phyloP scores from a whole-genome alignment of 92 coral and sea anemone genomes.

The Phenganax subtilis region DNA sequence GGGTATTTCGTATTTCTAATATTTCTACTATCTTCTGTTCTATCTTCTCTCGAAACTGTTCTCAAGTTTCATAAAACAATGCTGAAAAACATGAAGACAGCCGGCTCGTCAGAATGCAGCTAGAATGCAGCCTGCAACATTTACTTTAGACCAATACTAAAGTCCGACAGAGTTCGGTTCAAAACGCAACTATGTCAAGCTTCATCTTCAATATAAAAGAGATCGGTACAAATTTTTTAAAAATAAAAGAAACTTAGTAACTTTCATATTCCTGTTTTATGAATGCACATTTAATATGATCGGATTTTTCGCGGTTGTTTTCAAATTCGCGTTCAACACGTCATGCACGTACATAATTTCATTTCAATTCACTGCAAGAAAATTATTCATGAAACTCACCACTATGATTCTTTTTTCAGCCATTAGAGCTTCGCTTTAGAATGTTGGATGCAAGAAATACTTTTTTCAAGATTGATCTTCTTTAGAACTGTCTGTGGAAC shows the following conservation, averaged over 20 bases:
- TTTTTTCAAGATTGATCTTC: neutral
- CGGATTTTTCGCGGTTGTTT: neutral
- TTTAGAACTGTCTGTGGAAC: neutral
- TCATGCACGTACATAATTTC: neutral
- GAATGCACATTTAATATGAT: neutral
- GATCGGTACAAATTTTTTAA: neutral
- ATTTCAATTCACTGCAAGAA: neutral
- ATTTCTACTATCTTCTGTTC: no score
- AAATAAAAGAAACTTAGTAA: neutral
- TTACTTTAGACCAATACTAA: no score
- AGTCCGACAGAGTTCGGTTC: no score
- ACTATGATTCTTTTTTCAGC: neutral
- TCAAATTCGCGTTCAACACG: neutral
- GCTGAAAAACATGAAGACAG: no score
- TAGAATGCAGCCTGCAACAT: no score
- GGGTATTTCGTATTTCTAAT: no score
- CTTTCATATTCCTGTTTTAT: neutral
- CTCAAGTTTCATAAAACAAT: no score
- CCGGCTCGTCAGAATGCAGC: no score
- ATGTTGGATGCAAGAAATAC: neutral
- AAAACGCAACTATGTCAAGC: no score
- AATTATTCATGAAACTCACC: neutral
- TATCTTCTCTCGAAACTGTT: no score
- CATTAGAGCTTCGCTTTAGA: neutral
- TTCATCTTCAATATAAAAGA: no score